Percentiles rank a stretch among this genome's conserved stretches.
Conservation (phyloP, 2,888 invertebrate genomes). For the Byasa hedistus region DNA sequence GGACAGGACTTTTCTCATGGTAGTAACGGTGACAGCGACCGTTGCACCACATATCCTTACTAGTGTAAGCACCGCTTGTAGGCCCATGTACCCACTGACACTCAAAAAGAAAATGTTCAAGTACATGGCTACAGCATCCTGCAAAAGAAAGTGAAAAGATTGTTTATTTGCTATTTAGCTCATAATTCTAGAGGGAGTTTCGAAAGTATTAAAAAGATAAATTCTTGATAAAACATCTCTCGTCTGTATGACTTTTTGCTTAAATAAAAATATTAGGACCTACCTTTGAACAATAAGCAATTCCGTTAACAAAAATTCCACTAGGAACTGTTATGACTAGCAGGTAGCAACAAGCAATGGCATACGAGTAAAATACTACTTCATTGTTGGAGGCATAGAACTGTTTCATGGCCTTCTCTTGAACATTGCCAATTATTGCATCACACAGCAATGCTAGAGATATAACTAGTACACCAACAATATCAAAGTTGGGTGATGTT, state of each 20-base stretch:
- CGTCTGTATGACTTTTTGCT: too few relatives aligned
- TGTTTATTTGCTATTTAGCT: not conserved
- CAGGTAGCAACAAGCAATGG: conserved; percentile 91
- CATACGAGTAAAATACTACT: conserved; percentile 95
- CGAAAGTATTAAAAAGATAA: not conserved
- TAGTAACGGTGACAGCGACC: conserved; percentile 95
- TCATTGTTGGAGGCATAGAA: conserved; percentile 92
- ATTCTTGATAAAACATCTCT: not conserved
- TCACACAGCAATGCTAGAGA: conserved; percentile 94
- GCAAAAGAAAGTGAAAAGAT: conserved; percentile 31
- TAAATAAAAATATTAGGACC: too few relatives aligned
- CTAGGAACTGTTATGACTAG: conserved; percentile 84
- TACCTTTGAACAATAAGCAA: conserved; percentile 84
- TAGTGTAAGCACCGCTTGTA: conserved; percentile 94
- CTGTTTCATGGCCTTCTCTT: conserved; percentile 95
- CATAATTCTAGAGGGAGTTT: not conserved
- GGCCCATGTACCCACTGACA: conserved; percentile 93
- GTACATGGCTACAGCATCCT: conserved; percentile 88
- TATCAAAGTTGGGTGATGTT: conserved; percentile 86
- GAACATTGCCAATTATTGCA: conserved; percentile 97
- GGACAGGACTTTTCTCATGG: conserved; percentile 93
- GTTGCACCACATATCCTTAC: conserved; percentile 95
- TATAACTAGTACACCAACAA: conserved; percentile 86
- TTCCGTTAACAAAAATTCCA: conserved; percentile 87
- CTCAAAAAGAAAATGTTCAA: conserved; percentile 93